Base-by-base conservation (phyloP, 2,113 vertebrate genomes). In the Epinephelus moara region DNA sequence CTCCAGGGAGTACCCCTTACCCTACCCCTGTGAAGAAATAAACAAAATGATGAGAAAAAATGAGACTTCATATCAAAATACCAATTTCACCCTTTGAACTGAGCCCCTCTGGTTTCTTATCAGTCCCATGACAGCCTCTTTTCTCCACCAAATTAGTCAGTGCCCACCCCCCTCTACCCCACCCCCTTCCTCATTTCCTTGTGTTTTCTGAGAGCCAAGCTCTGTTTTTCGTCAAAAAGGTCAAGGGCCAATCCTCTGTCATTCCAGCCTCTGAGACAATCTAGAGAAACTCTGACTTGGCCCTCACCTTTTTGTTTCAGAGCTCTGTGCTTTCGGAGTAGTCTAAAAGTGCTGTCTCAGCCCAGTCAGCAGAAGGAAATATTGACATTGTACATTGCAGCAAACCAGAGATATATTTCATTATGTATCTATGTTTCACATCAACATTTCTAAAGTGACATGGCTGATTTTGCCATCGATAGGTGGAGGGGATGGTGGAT, bases 211-310 rank as follows among this genome's bases (percentile, higher is more conserved):
- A 82, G 77, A 75, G 61, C 66, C 0, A 56, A 89, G 91, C 82
- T 92, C 92, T 94, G 93, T 85, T 94, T 92, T 93, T 85, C 89
- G 91, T 91, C 89, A 85, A 47, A 30, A 73, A 76, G 86, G 87
- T 93, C 91, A 89, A 74, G 57, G 84, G 89, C 61, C 89, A 91
- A 53, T 19, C 14, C 23, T 72, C 42, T 52, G 81, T 70, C 81
- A 80, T 42, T 77, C 84, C 73, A 37, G 42, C 84, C 42, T 68
- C 66, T 50, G 27, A 70, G 61, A 57, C 25, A 53, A 64, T 30
- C 47, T 66, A 25, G 63, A 73, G 52, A 27, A 67, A 45, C 52
- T 60, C 42, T 69, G 11, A 8, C 70, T 76, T 27, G 19, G 6
- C 77, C 55, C 64, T 66, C 75, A 61, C 71, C 47, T 68, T 69